Evolutionary conservation across 92 coral and sea anemone species (phyloP), one percentile per base, ranked within the genome.

Genomic region (Isaurus tuberculatus): DNA sequence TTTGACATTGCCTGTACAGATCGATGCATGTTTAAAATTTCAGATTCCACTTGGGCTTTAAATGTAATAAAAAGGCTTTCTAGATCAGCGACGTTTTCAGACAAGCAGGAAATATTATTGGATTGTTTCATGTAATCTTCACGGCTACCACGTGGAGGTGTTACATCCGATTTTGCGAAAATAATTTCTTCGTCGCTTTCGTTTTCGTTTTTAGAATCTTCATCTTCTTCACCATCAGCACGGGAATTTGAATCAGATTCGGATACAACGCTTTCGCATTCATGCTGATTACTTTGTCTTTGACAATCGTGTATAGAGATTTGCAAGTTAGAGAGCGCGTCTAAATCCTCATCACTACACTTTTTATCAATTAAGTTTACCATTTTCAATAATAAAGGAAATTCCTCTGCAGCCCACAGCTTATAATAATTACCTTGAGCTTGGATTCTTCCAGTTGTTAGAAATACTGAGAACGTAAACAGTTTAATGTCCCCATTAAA

Each of bases 361-460:
- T 43, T 49, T 20, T 49, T 49, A 15, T 43, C 27, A 75, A 75
- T 75, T 42, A 31, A 51, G 42, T 75, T 49, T 17, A 75, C 81
- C 42, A 27, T 29, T 23, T 49, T 75, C 68, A 75, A 51, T 60
- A 75, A 75, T 60, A 75, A 75, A 48, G 81, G 68, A 75, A 75
- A 75, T 26, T 75, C 81, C 81, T 75, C 64, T 49, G 81, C 29
- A 44, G 81, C 81, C 81, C 81, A 74, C 37, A 5, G 37, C 57
- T 64, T 74, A 58, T 74, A 33, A 40, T 30, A 44, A 48, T 44
- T 49, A 40, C 81, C 81, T 74, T 74, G 81, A 27, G 63, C 81
- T 74, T 74, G 81, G 63, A 74, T 74, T 74, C 81, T 40, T 23
- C 81, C 81, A 1, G 81, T 74, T 40, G 81, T 74, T 33, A 74